phyloP scores from a whole-genome alignment of 2,888 invertebrate genomes.

The Calameuta filiformis region DNA sequence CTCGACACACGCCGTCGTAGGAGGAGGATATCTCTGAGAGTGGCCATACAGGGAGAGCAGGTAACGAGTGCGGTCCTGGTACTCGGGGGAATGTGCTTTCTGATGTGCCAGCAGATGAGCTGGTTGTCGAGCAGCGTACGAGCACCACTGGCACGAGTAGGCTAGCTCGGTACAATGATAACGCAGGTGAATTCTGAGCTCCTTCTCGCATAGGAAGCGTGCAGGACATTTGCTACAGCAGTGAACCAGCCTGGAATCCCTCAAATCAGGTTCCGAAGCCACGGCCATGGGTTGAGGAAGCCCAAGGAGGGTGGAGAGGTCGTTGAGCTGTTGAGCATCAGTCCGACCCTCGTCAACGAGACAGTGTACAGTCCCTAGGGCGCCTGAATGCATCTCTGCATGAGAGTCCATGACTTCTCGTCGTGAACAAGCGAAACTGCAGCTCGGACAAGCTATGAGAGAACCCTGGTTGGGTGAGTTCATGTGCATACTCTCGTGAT shows the following conservation, averaged over 20 bases:
- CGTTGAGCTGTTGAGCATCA: slow-evolving; percentile 65
- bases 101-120: slow-evolving; percentile 77
- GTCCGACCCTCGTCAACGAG: slow-evolving; percentile 74
- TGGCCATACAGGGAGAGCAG: slow-evolving; percentile 75
- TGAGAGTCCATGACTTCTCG: slow-evolving; percentile 78
- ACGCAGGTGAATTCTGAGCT: slow-evolving; percentile 78
- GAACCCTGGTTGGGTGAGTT: slow-evolving; percentile 68
- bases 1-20: slow-evolving; percentile 67
- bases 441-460: slow-evolving; percentile 77
- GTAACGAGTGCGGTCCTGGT: slow-evolving; percentile 80
- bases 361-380: slow-evolving; percentile 78
- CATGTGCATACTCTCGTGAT: slow-evolving; percentile 86
- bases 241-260: slow-evolving; percentile 67
- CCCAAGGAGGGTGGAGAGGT: slow-evolving; percentile 51
- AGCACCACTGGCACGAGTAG: slow-evolving; percentile 81
- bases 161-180: slow-evolving; percentile 75
- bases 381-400: slow-evolving; percentile 80
- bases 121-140: slow-evolving; percentile 80
- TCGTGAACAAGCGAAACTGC: slow-evolving; percentile 82
- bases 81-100: slow-evolving; percentile 81
- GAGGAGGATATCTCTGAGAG: slow-evolving; percentile 75
- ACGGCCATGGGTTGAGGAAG: slow-evolving; percentile 43
- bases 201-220: slow-evolving; percentile 80
- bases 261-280: slow-evolving; percentile 53
- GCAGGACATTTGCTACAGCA: slow-evolving; percentile 88